Evolutionary conservation across 2,888 invertebrate species (phyloP).

Genomic region (Parascotia fuliginaria): DNA sequence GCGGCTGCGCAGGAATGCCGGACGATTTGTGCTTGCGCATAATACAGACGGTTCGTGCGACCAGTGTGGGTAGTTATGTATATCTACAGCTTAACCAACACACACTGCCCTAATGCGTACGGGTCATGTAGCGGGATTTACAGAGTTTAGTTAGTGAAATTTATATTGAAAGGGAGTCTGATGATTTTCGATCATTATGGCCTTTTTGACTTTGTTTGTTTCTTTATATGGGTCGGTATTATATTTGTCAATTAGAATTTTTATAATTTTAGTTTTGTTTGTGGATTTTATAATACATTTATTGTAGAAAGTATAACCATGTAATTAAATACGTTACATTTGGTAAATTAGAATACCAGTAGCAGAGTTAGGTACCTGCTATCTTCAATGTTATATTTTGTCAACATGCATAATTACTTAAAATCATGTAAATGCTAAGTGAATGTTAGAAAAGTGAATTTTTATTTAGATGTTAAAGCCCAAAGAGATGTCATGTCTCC

Average conservation of each 20-base stretch:
- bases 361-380: too few relatives aligned
- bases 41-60: constrained; percentile 66
- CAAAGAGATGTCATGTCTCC: constrained; percentile 34
- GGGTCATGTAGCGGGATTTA: constrained; percentile 85
- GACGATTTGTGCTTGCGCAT: constrained; percentile 83
- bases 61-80: constrained; percentile 68
- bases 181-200: constrained; percentile 75
- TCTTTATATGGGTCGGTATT: constrained; percentile 11
- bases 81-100: constrained; percentile 72
- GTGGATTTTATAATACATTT: background rate
- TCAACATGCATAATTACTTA: too few relatives aligned
- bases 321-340: too few relatives aligned
- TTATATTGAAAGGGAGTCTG: constrained; percentile 85
- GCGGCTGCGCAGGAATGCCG: constrained; percentile 81
- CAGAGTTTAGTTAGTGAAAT: constrained; percentile 85
- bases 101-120: constrained; percentile 85
- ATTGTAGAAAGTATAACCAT: too few relatives aligned
- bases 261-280: background rate
- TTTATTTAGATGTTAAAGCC: constrained; percentile 21
- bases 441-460: background rate
- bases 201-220: constrained; percentile 26
- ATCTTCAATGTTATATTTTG: background rate
- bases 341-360: too few relatives aligned
- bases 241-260: background rate
- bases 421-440: background rate